Evolutionary conservation across 2,888 invertebrate species (phyloP).

Genomic region (Pilophorus perplexus): DNA sequence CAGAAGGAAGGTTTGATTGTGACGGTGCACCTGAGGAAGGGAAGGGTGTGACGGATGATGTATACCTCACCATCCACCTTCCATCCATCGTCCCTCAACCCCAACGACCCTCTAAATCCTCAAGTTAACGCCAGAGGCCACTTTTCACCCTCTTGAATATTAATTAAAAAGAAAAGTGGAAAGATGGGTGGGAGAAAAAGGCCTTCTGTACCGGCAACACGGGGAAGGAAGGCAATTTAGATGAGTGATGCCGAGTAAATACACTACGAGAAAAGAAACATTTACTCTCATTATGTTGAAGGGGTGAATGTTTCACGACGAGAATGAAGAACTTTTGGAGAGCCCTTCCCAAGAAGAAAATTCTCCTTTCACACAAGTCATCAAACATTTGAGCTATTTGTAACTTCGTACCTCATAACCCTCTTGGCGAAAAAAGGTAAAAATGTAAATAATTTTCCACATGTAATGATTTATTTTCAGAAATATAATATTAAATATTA

Average conservation of each 20-base stretch:
- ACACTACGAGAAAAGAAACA: conserved; percentile 36
- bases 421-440: no score
- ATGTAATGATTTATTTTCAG: no score
- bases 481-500: no score
- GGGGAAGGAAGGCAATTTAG: conserved; percentile 29
- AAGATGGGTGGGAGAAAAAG: background rate
- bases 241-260: conserved; percentile 40
- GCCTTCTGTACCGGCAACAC: no score
- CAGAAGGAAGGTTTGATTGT: conserved; percentile 15
- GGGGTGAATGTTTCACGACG: conserved; percentile 16
- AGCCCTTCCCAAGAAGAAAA: background rate
- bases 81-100: conserved; percentile 5
- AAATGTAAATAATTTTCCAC: no score
- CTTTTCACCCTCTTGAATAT: conserved; percentile 40
- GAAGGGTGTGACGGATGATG: conserved; percentile 5
- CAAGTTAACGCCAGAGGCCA: conserved; percentile 25
- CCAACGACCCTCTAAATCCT: conserved; percentile 28
- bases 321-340: conserved; percentile 13
- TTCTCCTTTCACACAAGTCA: no score
- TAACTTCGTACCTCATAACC: no score
- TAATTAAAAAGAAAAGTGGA: conserved; percentile 31
- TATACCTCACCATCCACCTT: conserved; percentile 8
- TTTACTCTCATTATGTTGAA: conserved; percentile 28
- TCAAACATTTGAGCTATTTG: no score
- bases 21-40: background rate